Evolutionary conservation across 2,888 invertebrate genomes (phyloP), one percentile per base, ranked within the genome.

Genomic region (Tanypteryx hageni): DNA sequence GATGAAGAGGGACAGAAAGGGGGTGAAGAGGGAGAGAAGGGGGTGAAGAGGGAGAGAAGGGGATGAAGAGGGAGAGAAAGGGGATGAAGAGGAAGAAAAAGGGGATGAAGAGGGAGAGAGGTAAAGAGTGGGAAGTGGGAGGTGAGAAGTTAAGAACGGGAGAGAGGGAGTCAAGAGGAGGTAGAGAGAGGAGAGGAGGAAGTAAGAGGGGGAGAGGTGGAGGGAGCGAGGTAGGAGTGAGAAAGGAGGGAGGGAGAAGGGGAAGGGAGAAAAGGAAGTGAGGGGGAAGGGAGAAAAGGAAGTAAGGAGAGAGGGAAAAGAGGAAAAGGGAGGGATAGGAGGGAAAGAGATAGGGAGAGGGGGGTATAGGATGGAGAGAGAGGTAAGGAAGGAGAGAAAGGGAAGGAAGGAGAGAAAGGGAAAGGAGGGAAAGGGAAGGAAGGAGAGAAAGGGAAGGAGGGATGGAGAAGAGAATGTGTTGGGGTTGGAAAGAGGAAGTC

Each of bases 401-500:
- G 56, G 92, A 81, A 92, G 93, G 93, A 93, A 92, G 93, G 64
- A 11, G 64, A 18, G 16, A 44, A 56, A 18, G 61, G 92, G 44
- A 3, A 44, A 5, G 44, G 44, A 44, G 44, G 44, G 44, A 44
- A 5, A 44, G 44, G 44, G 5, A 44, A 92, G 44, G 44, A 44
- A 44, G 44, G 44, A 44, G 44, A 5, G 5, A 44, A 44, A 5
- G 44, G 5, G 44, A 44, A 5, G 5, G 44, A 44, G 92, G 92
- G 85, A 91, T 27, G 86, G 85, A 92, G 92, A 93, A 92, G 92
- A 92, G 93, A 92, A 91, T 61, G 92, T 92, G 93, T n/a, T 92
- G 93, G 93, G 93, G 93, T 93, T 93, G 93, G 93, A 93, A 93
- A 92, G 92, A 92, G 92, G 91, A 85, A 91, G 92, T 92, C 93